Conservation (phyloP, 1,140 invertebrate species). For the Condylostylus longicornis region DNA sequence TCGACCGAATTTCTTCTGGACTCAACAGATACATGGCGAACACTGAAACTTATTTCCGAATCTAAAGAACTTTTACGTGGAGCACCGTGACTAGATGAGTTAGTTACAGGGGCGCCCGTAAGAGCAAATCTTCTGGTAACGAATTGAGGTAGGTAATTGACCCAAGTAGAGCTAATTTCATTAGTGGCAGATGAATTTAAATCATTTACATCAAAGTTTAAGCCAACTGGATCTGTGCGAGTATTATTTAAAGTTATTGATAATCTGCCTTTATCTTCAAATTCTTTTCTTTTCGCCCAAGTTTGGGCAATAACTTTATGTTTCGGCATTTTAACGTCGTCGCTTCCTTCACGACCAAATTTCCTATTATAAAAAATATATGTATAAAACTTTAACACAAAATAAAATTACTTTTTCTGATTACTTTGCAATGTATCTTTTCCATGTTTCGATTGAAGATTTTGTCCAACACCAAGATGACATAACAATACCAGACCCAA, state of each 20-base stretch:
- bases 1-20: slow-evolving; percentile 69
- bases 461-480: slow-evolving; percentile 85
- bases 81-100: slow-evolving; percentile 39
- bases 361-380: slow-evolving; percentile 33
- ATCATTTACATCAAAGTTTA: slow-evolving; percentile 57
- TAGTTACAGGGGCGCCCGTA: slow-evolving; percentile 41
- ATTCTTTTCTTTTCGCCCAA: slow-evolving; percentile 72
- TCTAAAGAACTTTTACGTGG: slow-evolving; percentile 45
- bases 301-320: slow-evolving; percentile 83
- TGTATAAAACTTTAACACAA: not conserved
- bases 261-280: slow-evolving; percentile 64
- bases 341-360: slow-evolving; percentile 51
- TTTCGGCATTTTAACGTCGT: slow-evolving; percentile 61
- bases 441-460: slow-evolving; percentile 68
- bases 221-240: slow-evolving; percentile 76
- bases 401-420: slow-evolving; percentile 4
- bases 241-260: slow-evolving; percentile 74
- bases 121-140: slow-evolving; percentile 66
- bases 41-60: slow-evolving; percentile 66
- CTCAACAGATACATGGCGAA: slow-evolving; percentile 63
- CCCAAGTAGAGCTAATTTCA: slow-evolving; percentile 70
- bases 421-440: slow-evolving; percentile 65
- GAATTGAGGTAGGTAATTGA: slow-evolving; percentile 70
- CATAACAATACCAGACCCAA: slow-evolving; percentile 73
- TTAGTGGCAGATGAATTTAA: slow-evolving; percentile 61